phyloP scores from a whole-genome alignment of 2,888 invertebrate species.

The Napeogenes inachia region DNA sequence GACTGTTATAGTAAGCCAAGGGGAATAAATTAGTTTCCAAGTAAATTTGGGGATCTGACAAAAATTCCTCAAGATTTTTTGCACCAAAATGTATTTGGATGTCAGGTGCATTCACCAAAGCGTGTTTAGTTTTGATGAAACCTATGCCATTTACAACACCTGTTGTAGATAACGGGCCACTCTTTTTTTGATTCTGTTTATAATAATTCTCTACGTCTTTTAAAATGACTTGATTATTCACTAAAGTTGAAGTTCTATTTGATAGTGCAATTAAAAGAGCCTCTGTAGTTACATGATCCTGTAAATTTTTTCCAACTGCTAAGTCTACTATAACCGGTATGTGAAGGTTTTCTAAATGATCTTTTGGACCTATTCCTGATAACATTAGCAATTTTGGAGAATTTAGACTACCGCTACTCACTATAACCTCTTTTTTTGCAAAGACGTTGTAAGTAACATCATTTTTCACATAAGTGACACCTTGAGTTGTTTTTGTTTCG shows the following conservation, averaged over 20 bases:
- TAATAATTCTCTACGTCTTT: slow-evolving; percentile 65
- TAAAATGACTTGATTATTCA: slow-evolving; percentile 53
- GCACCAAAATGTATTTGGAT: slow-evolving; percentile 82
- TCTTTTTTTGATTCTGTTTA: slow-evolving; percentile 51
- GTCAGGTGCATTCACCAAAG: slow-evolving; percentile 74
- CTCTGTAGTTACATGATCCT: slow-evolving; percentile 84
- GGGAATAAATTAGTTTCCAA: slow-evolving; percentile 72
- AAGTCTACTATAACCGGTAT: slow-evolving; percentile 80
- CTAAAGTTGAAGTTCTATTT: slow-evolving; percentile 74
- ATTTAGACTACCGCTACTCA: slow-evolving; percentile 79
- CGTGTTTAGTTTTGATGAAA: slow-evolving; percentile 77
- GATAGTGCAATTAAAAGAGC: slow-evolving; percentile 65
- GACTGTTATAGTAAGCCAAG: slow-evolving; percentile 79
- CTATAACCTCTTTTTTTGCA: slow-evolving; percentile 79
- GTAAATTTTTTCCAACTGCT: slow-evolving; percentile 84
- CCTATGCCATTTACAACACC: slow-evolving; percentile 76
- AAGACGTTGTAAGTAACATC: slow-evolving; percentile 60
- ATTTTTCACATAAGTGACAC: slow-evolving; percentile 56
- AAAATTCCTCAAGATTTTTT: slow-evolving; percentile 74
- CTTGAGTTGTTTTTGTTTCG: slow-evolving; percentile 65
- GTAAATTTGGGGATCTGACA: slow-evolving; percentile 74
- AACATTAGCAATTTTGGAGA: slow-evolving; percentile 81
- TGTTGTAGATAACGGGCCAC: slow-evolving; percentile 74
- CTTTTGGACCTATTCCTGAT: slow-evolving; percentile 80
- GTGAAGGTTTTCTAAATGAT: slow-evolving; percentile 65